Base-by-base conservation (phyloP, 2,113 vertebrate species). In the Lepisosteus oculatus region DNA sequence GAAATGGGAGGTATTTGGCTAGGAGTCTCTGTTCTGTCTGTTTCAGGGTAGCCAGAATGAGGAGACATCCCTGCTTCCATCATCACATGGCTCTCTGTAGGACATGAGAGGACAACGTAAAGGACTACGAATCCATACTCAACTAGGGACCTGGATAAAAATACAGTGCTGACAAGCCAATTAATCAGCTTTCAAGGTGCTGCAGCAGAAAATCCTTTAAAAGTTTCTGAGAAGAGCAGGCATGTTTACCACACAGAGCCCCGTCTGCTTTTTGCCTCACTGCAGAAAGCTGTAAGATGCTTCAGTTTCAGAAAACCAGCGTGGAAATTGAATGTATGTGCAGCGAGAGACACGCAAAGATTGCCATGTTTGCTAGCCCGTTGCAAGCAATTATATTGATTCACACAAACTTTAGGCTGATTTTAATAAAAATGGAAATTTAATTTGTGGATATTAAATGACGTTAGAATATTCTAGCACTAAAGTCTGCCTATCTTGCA, bases 81-180 rank as follows among this genome's bases (percentile, higher is more conserved):
- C 59, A 65, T 77, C 78, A 77, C 72, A 68, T 72, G 67, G 76
- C 62, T 59, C 47, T 69, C 61, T 76, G 61, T 61, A 76, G 77
- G 76, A 78, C 76, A 29, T 67, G 57, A 86, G 84, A 92, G 91
- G 89, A 91, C 90, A 89, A 82, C 77, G 80, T 79, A 80, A 91
- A 92, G 87, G 89, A 88, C 89, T 91, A 77, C 79, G 85, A 80
- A 79, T 84, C 82, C 77, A 77, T 84, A 44, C 75, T 73, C 75
- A 72, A 85, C 87, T 79, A 75, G 88, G 87, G 88, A 91, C 76
- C 77, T 72, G 86, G 90, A 92, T 91, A 92, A 91, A 93, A 92
- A 92, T 93, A 92, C 90, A 88, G 81, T 93, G 90, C 91, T 91
- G 91, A 92, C 91, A 93, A 90, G 89, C 92, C 90, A 91, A 93